Percentiles rank a stretch among this genome's conserved stretches.
Conservation (phyloP, 35 echinoderm and acorn worm species). For the Holothuria glaberrima region DNA sequence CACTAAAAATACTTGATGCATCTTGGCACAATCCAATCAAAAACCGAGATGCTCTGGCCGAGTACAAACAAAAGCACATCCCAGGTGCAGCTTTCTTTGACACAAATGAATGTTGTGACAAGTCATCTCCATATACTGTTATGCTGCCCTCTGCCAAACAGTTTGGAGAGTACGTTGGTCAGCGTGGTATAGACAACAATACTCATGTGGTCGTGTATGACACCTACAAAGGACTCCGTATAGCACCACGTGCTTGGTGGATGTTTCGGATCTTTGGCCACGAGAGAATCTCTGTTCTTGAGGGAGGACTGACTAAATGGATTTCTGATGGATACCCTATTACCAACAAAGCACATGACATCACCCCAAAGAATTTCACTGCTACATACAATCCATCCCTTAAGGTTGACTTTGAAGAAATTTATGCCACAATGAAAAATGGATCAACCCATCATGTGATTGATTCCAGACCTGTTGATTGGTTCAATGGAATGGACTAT, state of each 20-base stretch:
- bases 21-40: conserved; percentile 10
- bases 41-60: background rate
- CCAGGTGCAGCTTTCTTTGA: conserved; percentile 34
- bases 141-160: conserved; percentile 29
- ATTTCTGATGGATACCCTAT: conserved; percentile 41
- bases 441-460: conserved; percentile 23
- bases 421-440: conserved; percentile 10
- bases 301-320: conserved; percentile 66
- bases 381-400: background rate
- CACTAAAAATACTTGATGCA: conserved; percentile 8
- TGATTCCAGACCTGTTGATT: conserved; percentile 38
- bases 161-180: conserved; percentile 40
- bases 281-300: conserved; percentile 45
- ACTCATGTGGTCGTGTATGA: conserved; percentile 62
- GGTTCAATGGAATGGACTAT: conserved; percentile 49
- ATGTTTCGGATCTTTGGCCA: conserved; percentile 62
- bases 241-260: conserved; percentile 48
- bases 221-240: conserved; percentile 31
- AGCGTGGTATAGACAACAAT: conserved; percentile 46
- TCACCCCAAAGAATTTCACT: background rate
- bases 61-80: conserved; percentile 44
- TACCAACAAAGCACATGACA: background rate
- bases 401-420: conserved; percentile 49
- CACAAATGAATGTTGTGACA: conserved; percentile 32
- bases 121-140: conserved; percentile 19